Evolutionary conservation across 2,888 invertebrate species (phyloP).

Genomic region (Ichneumon xanthorius): DNA sequence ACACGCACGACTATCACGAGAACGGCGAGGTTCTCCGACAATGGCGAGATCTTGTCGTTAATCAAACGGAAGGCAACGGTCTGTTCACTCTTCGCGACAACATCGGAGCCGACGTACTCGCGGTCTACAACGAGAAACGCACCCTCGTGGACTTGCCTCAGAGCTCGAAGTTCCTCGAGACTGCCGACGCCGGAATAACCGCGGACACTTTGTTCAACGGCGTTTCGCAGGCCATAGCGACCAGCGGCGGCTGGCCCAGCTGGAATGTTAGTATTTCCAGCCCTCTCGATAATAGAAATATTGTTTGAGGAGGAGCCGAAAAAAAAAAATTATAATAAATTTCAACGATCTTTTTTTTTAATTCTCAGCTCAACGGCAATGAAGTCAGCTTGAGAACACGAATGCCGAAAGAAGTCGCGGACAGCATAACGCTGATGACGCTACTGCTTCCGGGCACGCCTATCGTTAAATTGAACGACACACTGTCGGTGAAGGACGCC

Average conservation of each 20-base stretch:
- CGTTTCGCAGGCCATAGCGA: constrained; percentile 69
- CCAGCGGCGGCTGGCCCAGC: constrained; percentile 84
- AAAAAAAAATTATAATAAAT: neutral
- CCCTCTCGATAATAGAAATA: neutral
- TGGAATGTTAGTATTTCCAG: constrained; percentile 85
- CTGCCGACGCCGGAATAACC: constrained; percentile 72
- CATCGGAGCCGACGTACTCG: constrained; percentile 76
- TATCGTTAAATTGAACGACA: constrained; percentile 85
- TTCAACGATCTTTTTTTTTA: constrained; percentile 27
- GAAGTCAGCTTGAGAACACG: constrained; percentile 73
- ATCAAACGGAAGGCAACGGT: constrained; percentile 85
- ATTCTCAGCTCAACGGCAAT: constrained; percentile 77
- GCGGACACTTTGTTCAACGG: constrained; percentile 73
- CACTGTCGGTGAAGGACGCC: constrained; percentile 76
- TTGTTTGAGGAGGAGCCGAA: too few species aligned
- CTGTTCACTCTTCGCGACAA: constrained; percentile 80
- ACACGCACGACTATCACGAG: constrained; percentile 88
- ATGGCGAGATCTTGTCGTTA: constrained; percentile 88
- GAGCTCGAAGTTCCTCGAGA: constrained; percentile 76
- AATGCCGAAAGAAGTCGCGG: constrained; percentile 85
- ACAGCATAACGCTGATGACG: constrained; percentile 88
- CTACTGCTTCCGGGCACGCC: constrained; percentile 93
- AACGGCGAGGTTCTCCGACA: constrained; percentile 87
- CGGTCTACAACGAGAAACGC: constrained; percentile 76
- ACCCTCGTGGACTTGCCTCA: constrained; percentile 80